Base-by-base conservation (phyloP, 2,797 vertebrate genomes). In the Mico argentatus region DNA sequence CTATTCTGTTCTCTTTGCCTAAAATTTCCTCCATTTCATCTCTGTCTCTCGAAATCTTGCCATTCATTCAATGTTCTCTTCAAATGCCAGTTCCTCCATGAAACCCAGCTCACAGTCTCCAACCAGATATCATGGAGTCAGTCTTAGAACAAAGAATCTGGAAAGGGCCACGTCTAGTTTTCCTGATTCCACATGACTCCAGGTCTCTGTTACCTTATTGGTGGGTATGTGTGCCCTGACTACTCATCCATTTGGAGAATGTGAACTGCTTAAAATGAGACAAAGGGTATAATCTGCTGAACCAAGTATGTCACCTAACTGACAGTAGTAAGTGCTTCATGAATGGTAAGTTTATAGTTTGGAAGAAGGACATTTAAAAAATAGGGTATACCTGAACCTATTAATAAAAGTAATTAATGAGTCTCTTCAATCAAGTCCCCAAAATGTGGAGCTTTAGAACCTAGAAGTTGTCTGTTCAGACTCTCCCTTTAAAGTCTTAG, bases 311-410 rank as follows among this genome's bases (percentile, higher is more conserved):
- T 17, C 26, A 30, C 76, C 50, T 30, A 33, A 77, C 41, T 87
- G 39, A 76, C 14, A 64, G 36, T 15, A 64, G 36, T 15, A 59
- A 44, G 48, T 67, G 36, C 30, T 88, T 92, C 73, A 64, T 19
- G 26, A 86, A 75, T 52, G n/a, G 14, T 67, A 85, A 17, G 24
- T 81, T 79, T 22, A 50, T 12, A 33, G 27, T 82, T 77, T 81
- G 88, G 30, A 89, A 97, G 46, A 48, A 72, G 76, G 77, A 33
- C 33, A 48, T 67, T 96, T 67, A 39, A n/a, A 50, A 83, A 91
- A 75, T 44, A 81, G 22, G 36, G 41, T 82, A 4, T 59, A 50
- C 24, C 44, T n/a, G 13, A 77, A 86, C 17, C 39, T 44, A 64
- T n/a, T 64, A n/a, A n/a, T 64, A 67, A 87, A 86, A 36, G 36